Percentiles rank a stretch among this genome's conserved stretches.
These are phyloP conservation scores for Cochlearius cochlearius DNA, from an alignment of 2,113 vertebrate genomes.

Conservation along the genomic window DNA sequence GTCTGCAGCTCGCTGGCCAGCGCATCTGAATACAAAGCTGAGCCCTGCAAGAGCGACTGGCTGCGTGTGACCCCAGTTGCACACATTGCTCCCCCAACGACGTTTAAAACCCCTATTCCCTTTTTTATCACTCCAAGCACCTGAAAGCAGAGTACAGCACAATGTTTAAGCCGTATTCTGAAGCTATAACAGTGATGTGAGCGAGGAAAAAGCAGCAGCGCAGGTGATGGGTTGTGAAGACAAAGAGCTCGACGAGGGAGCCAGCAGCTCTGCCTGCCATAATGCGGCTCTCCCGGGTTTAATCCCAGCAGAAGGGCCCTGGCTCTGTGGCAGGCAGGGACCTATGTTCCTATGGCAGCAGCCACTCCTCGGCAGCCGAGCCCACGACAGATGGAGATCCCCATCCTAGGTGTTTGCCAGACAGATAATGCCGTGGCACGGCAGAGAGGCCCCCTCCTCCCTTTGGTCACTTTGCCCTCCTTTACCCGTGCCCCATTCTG, in stretches of 20 bases:
- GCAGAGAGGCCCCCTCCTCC: neutral
- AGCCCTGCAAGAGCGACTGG: neutral
- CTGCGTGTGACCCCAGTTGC: neutral
- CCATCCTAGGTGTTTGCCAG: neutral
- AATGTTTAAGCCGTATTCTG: neutral
- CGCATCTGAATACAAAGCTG: conserved; percentile 56
- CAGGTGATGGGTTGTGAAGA: neutral
- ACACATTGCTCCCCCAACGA: neutral
- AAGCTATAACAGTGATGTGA: neutral
- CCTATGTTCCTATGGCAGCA: conserved; percentile 9
- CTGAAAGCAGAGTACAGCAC: neutral
- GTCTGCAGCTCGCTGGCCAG: conserved; percentile 38
- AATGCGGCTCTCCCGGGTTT: neutral
- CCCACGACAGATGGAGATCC: neutral
- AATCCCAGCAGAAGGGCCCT: neutral
- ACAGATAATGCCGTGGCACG: neutral
- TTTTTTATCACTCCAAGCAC: neutral
- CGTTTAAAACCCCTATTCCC: neutral
- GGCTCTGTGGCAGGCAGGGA: neutral
- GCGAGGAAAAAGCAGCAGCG: neutral
- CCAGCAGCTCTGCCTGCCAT: neutral
- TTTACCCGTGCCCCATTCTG: neutral
- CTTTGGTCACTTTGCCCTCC: neutral
- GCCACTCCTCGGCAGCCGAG: neutral
- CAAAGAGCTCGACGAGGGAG: neutral